These are phyloP conservation scores for Arrhopalites spinosus DNA, from an alignment of 2,888 invertebrate species.

Conservation along the genomic window DNA sequence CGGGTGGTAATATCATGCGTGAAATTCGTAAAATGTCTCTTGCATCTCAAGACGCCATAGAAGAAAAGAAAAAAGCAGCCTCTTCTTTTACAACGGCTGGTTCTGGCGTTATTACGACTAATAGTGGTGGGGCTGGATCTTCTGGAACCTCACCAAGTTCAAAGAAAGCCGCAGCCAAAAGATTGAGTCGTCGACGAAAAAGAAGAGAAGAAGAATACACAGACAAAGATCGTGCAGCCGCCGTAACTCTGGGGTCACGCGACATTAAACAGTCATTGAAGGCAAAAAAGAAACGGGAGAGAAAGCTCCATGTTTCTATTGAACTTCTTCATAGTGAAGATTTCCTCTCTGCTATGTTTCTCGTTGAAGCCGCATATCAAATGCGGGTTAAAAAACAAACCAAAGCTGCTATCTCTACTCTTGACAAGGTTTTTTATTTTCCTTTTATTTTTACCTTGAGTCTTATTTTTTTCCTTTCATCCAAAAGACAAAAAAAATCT, in stretches of 20 bases:
- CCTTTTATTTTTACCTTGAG: too few relatives aligned
- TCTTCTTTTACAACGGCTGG: not conserved
- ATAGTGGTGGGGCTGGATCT: slow-evolving; percentile 15
- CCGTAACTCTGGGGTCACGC: slow-evolving; percentile 81
- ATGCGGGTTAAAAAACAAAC: slow-evolving; percentile 52
- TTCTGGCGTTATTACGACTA: not conserved
- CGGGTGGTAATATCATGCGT: slow-evolving; percentile 37
- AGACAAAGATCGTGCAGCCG: slow-evolving; percentile 88
- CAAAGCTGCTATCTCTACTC: slow-evolving; percentile 46
- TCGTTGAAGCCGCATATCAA: slow-evolving; percentile 53
- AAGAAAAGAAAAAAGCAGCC: slow-evolving; percentile 47
- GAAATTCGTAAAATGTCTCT: slow-evolving; percentile 56
- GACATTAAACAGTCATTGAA: slow-evolving; percentile 85
- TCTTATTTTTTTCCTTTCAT: too few relatives aligned
- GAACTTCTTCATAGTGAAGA: slow-evolving; percentile 54
- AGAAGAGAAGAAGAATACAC: slow-evolving; percentile 78
- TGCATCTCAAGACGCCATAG: slow-evolving; percentile 51
- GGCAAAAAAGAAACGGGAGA: slow-evolving; percentile 77
- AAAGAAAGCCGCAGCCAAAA: slow-evolving; percentile 40
- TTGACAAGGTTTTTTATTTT: slow-evolving; percentile 38
- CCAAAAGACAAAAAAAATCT: too few relatives aligned
- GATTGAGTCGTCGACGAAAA: slow-evolving; percentile 37
- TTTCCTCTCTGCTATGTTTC: slow-evolving; percentile 52
- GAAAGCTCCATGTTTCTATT: slow-evolving; percentile 66
- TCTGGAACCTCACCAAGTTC: not conserved